Evolutionary conservation across 2,888 invertebrate species (phyloP).

Genomic region (Saturnia pavonia): DNA sequence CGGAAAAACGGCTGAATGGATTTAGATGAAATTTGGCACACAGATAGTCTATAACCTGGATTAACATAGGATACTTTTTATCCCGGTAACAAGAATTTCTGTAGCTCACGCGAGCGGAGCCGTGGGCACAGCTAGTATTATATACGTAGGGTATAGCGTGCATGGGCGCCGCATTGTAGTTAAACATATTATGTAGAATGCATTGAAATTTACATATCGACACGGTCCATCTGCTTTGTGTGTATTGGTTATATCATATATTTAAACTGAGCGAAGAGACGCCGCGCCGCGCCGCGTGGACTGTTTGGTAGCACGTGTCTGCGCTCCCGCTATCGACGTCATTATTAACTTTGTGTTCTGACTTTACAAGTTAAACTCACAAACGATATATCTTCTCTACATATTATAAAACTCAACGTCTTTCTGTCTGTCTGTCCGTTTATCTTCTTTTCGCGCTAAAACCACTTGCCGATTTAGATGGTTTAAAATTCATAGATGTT

Average conservation of each 20-base stretch:
- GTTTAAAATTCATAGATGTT: no score
- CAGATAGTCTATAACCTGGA: no score
- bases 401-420: no score
- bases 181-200: constrained; percentile 27
- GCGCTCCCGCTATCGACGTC: neutral
- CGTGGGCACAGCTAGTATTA: neutral
- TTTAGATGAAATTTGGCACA: no score
- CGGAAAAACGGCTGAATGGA: no score
- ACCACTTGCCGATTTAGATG: no score
- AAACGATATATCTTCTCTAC: no score
- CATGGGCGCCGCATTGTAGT: constrained; percentile 14
- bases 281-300: neutral
- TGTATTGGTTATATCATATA: constrained; percentile 6
- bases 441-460: no score
- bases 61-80: no score
- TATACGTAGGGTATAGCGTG: constrained; percentile 38
- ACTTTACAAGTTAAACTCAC: neutral
- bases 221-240: constrained; percentile 14
- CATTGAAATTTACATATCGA: constrained; percentile 32
- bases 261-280: constrained; percentile 1
- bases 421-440: no score
- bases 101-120: no score
- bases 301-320: constrained; percentile 7
- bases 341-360: constrained; percentile 11
- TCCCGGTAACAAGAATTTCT: no score